These are phyloP conservation scores for Andricus grossulariae DNA, from an alignment of 1,140 invertebrate species.

Conservation along the genomic window DNA sequence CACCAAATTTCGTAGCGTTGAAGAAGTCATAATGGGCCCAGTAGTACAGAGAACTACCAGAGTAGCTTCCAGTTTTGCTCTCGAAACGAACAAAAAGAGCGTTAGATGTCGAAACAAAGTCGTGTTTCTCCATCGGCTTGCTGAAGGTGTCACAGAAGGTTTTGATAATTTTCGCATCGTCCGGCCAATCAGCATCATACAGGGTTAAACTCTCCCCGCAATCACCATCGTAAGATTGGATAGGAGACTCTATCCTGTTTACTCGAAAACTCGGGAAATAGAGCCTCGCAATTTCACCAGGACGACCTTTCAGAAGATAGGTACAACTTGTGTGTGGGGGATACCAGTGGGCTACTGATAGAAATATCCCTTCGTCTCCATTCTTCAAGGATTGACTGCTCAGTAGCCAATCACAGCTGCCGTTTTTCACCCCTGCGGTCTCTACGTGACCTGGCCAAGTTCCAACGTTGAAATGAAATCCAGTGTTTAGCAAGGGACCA, in stretches of 20 bases:
- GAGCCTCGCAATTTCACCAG: slow-evolving; percentile 89
- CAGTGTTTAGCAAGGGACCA: slow-evolving; percentile 91
- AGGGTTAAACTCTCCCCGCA: slow-evolving; percentile 92
- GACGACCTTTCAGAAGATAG: slow-evolving; percentile 89
- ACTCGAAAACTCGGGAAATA: slow-evolving; percentile 94
- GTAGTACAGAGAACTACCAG: slow-evolving; percentile 90
- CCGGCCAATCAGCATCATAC: slow-evolving; percentile 89
- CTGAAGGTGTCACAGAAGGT: slow-evolving; percentile 95
- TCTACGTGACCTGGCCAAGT: slow-evolving; percentile 94
- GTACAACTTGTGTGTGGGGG: slow-evolving; percentile 93
- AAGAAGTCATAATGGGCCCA: slow-evolving; percentile 96
- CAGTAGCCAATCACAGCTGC: slow-evolving; percentile 90
- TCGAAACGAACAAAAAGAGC: slow-evolving; percentile 91
- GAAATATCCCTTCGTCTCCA: slow-evolving; percentile 90
- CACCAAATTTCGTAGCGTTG: slow-evolving; percentile 90
- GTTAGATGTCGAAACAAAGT: slow-evolving; percentile 91
- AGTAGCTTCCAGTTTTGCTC: slow-evolving; percentile 93
- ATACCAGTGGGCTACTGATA: slow-evolving; percentile 94
- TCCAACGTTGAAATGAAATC: slow-evolving; percentile 95
- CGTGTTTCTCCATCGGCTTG: slow-evolving; percentile 92
- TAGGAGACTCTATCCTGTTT: slow-evolving; percentile 91
- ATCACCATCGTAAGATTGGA: slow-evolving; percentile 88
- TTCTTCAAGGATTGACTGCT: slow-evolving; percentile 86
- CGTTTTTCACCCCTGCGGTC: slow-evolving; percentile 88
- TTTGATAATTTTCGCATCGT: slow-evolving; percentile 91